Evolutionary conservation across 2,113 vertebrate species (phyloP).

Genomic region (Pterocles orientalis): DNA sequence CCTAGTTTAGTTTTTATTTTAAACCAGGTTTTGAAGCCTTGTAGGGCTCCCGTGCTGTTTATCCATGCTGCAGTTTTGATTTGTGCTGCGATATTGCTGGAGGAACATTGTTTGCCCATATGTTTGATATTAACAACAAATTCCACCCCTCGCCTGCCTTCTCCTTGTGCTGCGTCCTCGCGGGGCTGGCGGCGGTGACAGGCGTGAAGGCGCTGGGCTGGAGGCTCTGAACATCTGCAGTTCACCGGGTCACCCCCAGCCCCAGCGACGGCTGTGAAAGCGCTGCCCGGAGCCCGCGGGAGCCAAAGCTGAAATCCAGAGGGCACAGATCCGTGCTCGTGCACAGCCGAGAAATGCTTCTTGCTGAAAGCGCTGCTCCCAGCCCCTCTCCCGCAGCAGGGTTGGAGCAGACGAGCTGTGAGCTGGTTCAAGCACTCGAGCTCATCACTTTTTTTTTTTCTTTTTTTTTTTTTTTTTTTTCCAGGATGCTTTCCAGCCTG

Average conservation of each 20-base stretch:
- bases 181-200: background rate
- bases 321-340: background rate
- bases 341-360: rapidly evolving
- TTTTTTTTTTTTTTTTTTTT: too few species aligned
- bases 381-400: background rate
- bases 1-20: background rate
- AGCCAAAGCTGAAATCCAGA: background rate
- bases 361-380: background rate
- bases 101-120: background rate
- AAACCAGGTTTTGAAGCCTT: background rate
- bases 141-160: background rate
- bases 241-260: background rate
- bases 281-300: rapidly evolving
- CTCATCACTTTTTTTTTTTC: background rate
- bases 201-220: background rate
- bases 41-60: background rate
- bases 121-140: background rate
- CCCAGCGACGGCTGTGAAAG: background rate
- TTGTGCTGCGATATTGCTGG: background rate
- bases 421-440: background rate
- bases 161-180: background rate
- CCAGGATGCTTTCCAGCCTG: background rate
- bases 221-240: background rate
- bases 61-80: background rate
- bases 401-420: background rate